Evolutionary conservation across 2,113 vertebrate species (phyloP).

Genomic region (Todiramphus saurophagus): DNA sequence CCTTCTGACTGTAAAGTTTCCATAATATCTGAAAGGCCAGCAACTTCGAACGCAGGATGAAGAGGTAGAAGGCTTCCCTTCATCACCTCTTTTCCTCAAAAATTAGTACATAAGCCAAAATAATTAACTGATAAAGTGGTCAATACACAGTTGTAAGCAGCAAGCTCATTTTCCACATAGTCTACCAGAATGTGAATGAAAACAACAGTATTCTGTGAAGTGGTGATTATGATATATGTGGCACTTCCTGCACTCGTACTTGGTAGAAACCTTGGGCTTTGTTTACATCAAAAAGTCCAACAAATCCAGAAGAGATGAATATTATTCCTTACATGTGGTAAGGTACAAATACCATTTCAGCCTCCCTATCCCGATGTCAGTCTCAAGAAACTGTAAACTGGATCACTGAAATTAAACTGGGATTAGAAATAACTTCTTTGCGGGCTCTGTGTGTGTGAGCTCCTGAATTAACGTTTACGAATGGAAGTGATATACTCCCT

Average conservation of each 20-base stretch:
- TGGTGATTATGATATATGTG: neutral
- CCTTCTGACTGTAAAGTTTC: neutral
- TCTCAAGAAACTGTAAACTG: neutral
- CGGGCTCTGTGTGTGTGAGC: neutral
- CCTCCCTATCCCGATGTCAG: neutral
- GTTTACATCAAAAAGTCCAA: neutral
- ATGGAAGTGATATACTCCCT: neutral
- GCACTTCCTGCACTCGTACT: neutral
- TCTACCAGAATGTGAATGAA: neutral
- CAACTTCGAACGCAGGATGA: neutral
- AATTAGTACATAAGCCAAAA: neutral
- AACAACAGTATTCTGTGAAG: neutral
- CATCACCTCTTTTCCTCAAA: neutral
- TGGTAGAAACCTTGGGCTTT: neutral
- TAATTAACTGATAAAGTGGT: neutral
- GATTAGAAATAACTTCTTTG: constrained; percentile 6
- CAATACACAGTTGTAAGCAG: neutral
- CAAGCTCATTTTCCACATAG: neutral
- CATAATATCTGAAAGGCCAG: neutral
- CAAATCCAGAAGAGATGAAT: neutral
- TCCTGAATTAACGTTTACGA: neutral
- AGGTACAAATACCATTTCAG: neutral
- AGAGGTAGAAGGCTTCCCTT: neutral
- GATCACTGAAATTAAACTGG: neutral
- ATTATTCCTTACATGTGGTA: neutral